Percentiles rank a stretch among this genome's conserved stretches.
Conservation (phyloP, 2,113 vertebrate genomes). For the Rattus norvegicus region DNA sequence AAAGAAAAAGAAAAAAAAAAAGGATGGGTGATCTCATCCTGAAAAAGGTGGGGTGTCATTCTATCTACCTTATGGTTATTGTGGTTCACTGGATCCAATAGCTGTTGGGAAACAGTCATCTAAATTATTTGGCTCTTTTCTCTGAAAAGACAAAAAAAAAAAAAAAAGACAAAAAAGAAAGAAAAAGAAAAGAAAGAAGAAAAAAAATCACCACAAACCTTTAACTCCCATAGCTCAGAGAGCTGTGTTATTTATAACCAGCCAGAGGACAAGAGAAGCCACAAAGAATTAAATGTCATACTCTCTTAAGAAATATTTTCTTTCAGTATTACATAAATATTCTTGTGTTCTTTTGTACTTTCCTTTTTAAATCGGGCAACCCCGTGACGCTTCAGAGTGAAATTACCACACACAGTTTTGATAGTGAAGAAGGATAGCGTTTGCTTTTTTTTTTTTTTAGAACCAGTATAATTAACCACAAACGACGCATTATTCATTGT, state of each 20-base stretch:
- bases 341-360: slow-evolving; percentile 45
- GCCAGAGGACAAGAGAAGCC: slow-evolving; percentile 30
- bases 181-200: slow-evolving; percentile 74
- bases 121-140: slow-evolving; percentile 73
- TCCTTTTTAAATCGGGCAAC: slow-evolving; percentile 72
- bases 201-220: slow-evolving; percentile 64
- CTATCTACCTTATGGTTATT: slow-evolving; percentile 56
- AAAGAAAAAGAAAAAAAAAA: no score
- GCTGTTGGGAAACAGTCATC: slow-evolving; percentile 55
- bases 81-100: slow-evolving; percentile 51
- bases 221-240: slow-evolving; percentile 67
- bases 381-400: slow-evolving; percentile 74
- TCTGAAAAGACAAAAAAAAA: slow-evolving; percentile 73
- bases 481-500: slow-evolving; percentile 65
- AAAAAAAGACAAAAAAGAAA: slow-evolving; percentile 66
- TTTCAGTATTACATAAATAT: slow-evolving; percentile 71
- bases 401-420: slow-evolving; percentile 71
- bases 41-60: slow-evolving; percentile 60
- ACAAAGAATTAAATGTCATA: slow-evolving; percentile 71
- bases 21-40: slow-evolving; percentile 56
- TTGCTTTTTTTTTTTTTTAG: slow-evolving; percentile 60
- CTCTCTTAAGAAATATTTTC: slow-evolving; percentile 70
- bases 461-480: slow-evolving; percentile 71
- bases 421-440: slow-evolving; percentile 16
- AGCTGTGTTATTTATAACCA: slow-evolving; percentile 53